Base-by-base conservation (phyloP, 23 tunicate species). In the Oikopleura dioica region DNA sequence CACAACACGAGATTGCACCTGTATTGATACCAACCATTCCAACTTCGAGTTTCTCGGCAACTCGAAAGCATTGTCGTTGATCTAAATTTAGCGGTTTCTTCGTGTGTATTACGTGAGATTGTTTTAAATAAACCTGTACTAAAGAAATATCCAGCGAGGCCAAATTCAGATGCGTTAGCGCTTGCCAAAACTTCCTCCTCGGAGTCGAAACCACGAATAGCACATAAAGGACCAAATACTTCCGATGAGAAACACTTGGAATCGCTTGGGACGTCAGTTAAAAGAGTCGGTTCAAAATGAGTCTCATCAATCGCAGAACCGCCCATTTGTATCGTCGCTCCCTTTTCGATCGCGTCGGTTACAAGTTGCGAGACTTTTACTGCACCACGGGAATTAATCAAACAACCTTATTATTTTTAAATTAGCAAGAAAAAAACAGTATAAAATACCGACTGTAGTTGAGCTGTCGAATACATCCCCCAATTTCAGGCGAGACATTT, bases 131-230 rank as follows among this genome's bases (percentile, higher is more conserved):
- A 30, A 77, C 55, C 81, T 24, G 35, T 69, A 2, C 81, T 50
- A 21, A 37, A 77, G 1, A 81, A 26, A 36, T 77, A 77, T n/a
- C 84, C 84, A 29, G 84, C 81, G 36, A 81, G 38, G 1, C 84
- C 84, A 35, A 35, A 77, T 12, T 36, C 36, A 35, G 51, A 50
- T 35, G 58, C 37, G 34, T 81, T 81, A 9, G 81, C 81, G 32
- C 78, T 35, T 37, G 4, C 69, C 1, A 81, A n/a, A 23, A 76
- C 84, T 59, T 81, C 81, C 21, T 81, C 76, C 36, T 81, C 84
- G 1, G 78, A 35, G 36, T 79, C 79, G 34, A 69, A 79, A 4
- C 37, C 37, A 1, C 36, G 24, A 21, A 81, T 36, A 1, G 84
- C 69, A 37, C 38, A 67, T 21, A 81, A 35, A 1, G 84, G 84